phyloP scores from a whole-genome alignment of 2,797 vertebrate genomes.

The Takifugu rubripes region DNA sequence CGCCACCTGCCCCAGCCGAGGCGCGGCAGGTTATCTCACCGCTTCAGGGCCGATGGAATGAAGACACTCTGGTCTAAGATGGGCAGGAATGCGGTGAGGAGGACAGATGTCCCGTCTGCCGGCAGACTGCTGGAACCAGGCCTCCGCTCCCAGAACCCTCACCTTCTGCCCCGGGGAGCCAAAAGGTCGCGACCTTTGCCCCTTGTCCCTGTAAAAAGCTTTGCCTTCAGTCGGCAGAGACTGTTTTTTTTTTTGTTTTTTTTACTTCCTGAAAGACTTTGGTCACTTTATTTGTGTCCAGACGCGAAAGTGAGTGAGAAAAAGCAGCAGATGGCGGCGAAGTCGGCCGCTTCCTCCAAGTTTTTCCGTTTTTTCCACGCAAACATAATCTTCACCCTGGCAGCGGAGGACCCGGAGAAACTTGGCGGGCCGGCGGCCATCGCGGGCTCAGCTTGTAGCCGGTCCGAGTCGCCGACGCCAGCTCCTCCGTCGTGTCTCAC shows the following conservation, averaged over 20 bases:
- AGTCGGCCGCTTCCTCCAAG: background rate
- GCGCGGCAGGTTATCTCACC: conserved; percentile 35
- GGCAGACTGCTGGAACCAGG: conserved; percentile 70
- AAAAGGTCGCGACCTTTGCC: conserved; percentile 53
- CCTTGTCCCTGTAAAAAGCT: conserved; percentile 75
- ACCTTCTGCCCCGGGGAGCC: conserved; percentile 64
- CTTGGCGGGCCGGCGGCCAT: background rate
- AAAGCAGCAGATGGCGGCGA: background rate
- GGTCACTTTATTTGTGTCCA: background rate
- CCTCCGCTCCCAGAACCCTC: conserved; percentile 59
- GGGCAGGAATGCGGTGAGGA: conserved; percentile 70
- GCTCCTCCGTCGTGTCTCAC: background rate
- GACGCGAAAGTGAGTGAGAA: too few species aligned
- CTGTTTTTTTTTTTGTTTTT: conserved; percentile 44
- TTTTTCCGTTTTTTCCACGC: background rate
- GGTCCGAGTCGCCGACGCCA: background rate
- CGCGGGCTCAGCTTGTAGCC: background rate
- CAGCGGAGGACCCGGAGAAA: background rate
- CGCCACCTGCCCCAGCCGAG: conserved; percentile 47
- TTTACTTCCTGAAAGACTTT: conserved; percentile 3
- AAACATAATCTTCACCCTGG: background rate
- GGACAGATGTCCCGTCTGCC: conserved; percentile 59
- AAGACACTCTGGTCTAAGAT: conserved; percentile 65
- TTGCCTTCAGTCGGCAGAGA: conserved; percentile 51
- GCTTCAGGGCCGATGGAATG: conserved; percentile 26